A percentile compares a stretch with the other conserved stretches of the same genome.
phyloP scores from a whole-genome alignment of 2,888 invertebrate species.

The Sericinus montela region DNA sequence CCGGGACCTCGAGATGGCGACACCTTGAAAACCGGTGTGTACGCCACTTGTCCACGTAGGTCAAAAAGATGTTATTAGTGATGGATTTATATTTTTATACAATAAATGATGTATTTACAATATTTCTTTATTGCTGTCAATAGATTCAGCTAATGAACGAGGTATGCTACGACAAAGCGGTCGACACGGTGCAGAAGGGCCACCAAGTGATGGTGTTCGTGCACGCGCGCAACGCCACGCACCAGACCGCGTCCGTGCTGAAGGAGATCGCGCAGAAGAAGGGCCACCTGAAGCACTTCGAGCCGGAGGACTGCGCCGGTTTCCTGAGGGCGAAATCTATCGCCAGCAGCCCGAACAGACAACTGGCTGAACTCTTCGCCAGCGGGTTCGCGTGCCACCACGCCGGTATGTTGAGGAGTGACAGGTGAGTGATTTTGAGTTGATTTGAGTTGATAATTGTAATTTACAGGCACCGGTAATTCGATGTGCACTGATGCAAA shows the following conservation, averaged over 20 bases:
- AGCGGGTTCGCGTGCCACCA: conserved; percentile 97
- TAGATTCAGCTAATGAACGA: conserved; percentile 91
- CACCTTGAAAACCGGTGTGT: too few relatives aligned
- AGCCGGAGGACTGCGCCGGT: conserved; percentile 81
- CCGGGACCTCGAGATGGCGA: too few relatives aligned
- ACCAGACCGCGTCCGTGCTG: conserved; percentile 90
- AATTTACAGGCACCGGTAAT: too few relatives aligned
- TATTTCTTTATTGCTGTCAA: too few relatives aligned
- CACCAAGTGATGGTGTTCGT: conserved; percentile 99
- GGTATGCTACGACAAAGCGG: conserved; percentile 95
- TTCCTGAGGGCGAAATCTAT: conserved; percentile 86
- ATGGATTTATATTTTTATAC: too few relatives aligned
- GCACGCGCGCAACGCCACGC: conserved; percentile 97
- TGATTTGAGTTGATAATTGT: too few relatives aligned
- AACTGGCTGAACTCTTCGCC: conserved; percentile 89
- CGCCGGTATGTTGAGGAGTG: conserved; percentile 94
- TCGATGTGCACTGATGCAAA: too few relatives aligned
- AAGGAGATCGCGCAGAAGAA: conserved; percentile 89
- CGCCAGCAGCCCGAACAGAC: conserved; percentile 87
- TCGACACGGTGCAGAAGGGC: conserved; percentile 90
- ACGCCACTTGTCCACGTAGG: too few relatives aligned
- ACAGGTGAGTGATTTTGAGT: too few relatives aligned
- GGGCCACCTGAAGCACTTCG: conserved; percentile 84
- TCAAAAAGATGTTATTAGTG: too few relatives aligned
- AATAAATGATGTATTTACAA: too few relatives aligned